Evolutionary conservation across 2,113 vertebrate species (phyloP).

Genomic region (Corythornis cristatus): DNA sequence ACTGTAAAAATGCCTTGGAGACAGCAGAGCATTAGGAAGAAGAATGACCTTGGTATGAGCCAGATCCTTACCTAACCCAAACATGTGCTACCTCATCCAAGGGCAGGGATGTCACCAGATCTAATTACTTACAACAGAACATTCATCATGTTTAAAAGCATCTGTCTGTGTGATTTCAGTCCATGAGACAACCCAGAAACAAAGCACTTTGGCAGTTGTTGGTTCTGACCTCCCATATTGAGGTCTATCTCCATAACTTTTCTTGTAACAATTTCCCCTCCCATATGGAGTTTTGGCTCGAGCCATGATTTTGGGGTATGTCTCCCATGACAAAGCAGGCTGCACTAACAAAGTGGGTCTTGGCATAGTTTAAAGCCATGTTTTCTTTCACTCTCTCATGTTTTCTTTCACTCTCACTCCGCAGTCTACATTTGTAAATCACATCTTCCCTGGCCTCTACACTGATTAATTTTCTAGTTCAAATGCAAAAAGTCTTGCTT

Average conservation of each 20-base stretch:
- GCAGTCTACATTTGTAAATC: neutral
- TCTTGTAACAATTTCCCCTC: neutral
- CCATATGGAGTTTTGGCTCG: neutral
- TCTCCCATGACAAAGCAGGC: neutral
- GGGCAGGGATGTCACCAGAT: neutral
- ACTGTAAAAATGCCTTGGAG: neutral
- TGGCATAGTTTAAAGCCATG: neutral
- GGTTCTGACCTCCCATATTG: neutral
- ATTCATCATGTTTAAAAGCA: neutral
- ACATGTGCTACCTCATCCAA: neutral
- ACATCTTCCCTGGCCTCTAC: neutral
- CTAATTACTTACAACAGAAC: neutral
- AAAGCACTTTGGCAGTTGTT: neutral
- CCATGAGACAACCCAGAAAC: neutral
- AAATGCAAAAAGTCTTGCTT: neutral
- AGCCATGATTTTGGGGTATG: accelerated
- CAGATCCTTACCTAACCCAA: neutral
- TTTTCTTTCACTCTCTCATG: neutral
- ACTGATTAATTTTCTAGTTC: neutral
- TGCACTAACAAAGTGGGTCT: neutral
- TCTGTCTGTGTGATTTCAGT: neutral
- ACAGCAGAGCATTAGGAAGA: neutral
- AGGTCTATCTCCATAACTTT: neutral
- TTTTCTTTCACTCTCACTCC: neutral
- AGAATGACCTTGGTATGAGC: neutral